Base-by-base conservation (phyloP, 2,797 vertebrate species). In the Pelobates cultripes region DNA sequence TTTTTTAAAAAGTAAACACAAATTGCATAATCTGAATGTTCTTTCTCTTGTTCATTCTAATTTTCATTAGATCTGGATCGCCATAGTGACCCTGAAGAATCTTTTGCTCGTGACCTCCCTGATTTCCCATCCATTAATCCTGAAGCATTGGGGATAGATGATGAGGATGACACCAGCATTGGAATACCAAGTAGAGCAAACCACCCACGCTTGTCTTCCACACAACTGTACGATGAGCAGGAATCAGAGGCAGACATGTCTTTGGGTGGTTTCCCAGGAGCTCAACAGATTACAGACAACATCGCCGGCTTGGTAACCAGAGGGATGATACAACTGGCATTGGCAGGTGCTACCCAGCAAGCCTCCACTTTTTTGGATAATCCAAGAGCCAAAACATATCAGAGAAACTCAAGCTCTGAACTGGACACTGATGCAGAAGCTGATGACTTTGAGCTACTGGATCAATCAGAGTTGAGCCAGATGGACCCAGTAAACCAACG, bases 41-140 rank as follows among this genome's bases (percentile, higher is more conserved):
- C 1, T 28, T 28, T 28, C 28, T 28, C 28, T 28, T 28, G 28
- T 28, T 28, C 28, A 28, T 28, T 28, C 28, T 68, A 13, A 68
- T 68, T 13, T 68, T 74, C 60, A 55, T 17, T 77, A 99, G 97
- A 98, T 85, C 80, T 99, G 12, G 97, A 99, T 14, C 93, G 96
- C 79, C 98, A 99, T 92, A 99, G 98, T 81, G 98, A 99, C 84
- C 94, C 95, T 3, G 98, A 99, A 87, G 98, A 99, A 82, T 99
- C 98, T 5, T 99, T 99, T 84, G 97, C 97, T 73, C 93, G 94
- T 81, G 97, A 98, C 87, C 97, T 99, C 61, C 95, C 94, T 0
- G 97, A 98, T 87, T 99, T 99, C 85, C 98, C 98, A 72, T 99
- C 97, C 73, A 97, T 99, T 82, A 99, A 99, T 80, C 97, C 97